Conservation (phyloP, 2,797 vertebrate species). For the Myioborus miniatus region DNA sequence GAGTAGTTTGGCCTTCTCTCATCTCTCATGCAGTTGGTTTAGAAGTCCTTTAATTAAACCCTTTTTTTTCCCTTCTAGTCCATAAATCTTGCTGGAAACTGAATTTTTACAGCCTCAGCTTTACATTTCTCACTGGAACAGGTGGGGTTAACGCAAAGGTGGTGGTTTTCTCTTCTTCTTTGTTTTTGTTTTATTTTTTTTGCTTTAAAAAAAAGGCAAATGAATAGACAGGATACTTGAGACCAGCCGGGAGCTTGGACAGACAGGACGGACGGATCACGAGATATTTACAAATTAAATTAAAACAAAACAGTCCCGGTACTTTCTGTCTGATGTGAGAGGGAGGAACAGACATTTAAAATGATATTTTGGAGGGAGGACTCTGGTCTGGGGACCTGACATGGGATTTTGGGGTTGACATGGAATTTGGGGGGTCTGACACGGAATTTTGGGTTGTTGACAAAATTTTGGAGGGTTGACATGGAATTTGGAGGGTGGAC, state of each 20-base stretch:
- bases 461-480: background rate
- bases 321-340: background rate
- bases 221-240: slow-evolving; percentile 25
- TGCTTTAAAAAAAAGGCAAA: slow-evolving; percentile 23
- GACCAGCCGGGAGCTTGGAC: slow-evolving; percentile 49
- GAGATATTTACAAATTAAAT: slow-evolving; percentile 55
- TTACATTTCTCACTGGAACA: slow-evolving; percentile 44
- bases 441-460: background rate
- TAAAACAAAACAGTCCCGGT: background rate
- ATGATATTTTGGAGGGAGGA: background rate
- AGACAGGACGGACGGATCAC: background rate
- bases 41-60: slow-evolving; percentile 68
- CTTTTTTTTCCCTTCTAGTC: background rate
- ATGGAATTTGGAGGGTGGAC: rapidly evolving
- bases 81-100: slow-evolving; percentile 53
- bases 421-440: no score
- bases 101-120: slow-evolving; percentile 42
- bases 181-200: background rate
- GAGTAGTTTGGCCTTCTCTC: slow-evolving; percentile 76
- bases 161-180: rapidly evolving
- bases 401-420: background rate
- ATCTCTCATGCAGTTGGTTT: slow-evolving; percentile 76
- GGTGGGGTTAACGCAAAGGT: slow-evolving; percentile 65
- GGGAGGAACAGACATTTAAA: background rate
- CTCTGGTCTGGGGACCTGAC: background rate